A percentile compares a stretch with the other conserved stretches of the same genome.
Conservation (phyloP, 2,888 invertebrate genomes). For the Allophyes oxyacanthae region DNA sequence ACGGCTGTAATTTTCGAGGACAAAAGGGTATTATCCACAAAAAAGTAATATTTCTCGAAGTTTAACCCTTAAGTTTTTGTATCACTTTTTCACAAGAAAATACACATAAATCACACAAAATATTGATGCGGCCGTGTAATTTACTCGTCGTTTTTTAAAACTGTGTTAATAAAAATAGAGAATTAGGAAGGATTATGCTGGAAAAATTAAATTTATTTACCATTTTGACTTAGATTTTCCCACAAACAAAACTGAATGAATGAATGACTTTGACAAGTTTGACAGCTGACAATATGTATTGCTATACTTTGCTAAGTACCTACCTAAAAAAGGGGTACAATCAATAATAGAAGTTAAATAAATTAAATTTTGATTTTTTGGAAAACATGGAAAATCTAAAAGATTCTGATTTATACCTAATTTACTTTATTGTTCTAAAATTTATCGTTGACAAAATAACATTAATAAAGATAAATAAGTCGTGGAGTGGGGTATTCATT, state of each 20-base stretch:
- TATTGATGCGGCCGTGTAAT: constrained; percentile 55
- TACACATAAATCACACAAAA: constrained; percentile 65
- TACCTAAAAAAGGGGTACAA: constrained; percentile 8
- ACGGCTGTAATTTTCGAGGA: constrained; percentile 10
- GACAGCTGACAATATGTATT: constrained; percentile 39
- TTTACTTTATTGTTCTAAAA: too few relatives aligned
- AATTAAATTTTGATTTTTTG: neutral
- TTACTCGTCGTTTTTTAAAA: constrained; percentile 36
- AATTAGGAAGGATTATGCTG: constrained; percentile 65
- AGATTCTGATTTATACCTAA: too few relatives aligned
- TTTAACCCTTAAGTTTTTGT: constrained; percentile 45
- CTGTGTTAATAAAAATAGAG: neutral
- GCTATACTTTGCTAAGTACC: neutral
- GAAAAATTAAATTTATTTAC: constrained; percentile 77
- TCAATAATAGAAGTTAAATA: neutral
- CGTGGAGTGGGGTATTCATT: constrained; percentile 13
- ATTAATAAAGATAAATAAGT: too few relatives aligned
- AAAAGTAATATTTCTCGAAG: constrained; percentile 40
- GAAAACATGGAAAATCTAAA: too few relatives aligned
- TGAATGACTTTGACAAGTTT: constrained; percentile 52
- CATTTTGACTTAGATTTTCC: constrained; percentile 73
- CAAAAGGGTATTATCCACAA: constrained; percentile 22
- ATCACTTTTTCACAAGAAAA: constrained; percentile 55
- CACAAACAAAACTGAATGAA: constrained; percentile 60
- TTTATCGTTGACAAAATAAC: too few relatives aligned